Conservation (phyloP, 2,113 vertebrate species). For the Lathamus discolor region DNA sequence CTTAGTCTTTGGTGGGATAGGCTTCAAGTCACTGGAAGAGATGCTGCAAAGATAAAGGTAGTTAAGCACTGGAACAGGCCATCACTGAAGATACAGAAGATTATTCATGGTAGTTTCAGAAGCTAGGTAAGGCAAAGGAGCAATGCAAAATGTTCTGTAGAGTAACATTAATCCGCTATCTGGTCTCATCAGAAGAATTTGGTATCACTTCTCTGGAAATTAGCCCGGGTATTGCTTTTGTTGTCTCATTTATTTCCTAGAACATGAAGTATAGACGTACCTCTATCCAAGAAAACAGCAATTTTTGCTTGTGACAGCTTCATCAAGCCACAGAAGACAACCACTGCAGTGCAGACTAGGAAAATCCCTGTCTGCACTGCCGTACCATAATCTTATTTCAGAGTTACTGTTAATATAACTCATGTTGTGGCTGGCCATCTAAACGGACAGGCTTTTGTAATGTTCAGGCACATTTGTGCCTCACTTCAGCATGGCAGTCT, state of each 20-base stretch:
- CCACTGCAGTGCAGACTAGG: not conserved
- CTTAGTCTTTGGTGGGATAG: not conserved
- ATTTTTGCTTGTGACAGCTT: slow-evolving; percentile 2
- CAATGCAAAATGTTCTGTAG: not conserved
- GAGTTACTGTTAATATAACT: not conserved
- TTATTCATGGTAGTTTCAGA: not conserved
- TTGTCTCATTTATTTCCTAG: not conserved
- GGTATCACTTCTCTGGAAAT: not conserved
- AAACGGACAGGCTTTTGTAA: not conserved
- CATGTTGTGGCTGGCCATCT: not conserved
- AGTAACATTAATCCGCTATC: not conserved
- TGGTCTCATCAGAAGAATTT: not conserved
- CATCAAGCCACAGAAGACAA: not conserved
- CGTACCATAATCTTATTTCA: not conserved
- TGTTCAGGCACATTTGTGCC: not conserved
- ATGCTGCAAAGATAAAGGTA: not conserved
- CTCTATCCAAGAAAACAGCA: not conserved
- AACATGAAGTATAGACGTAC: not conserved
- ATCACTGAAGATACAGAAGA: not conserved
- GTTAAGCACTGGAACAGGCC: not conserved
- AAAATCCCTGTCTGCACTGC: not conserved
- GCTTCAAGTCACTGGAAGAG: not conserved
- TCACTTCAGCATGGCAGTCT: not conserved
- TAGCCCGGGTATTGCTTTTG: not conserved
- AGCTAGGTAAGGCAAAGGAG: not conserved